A percentile compares a stretch with the other conserved stretches of the same genome.
Evolutionary conservation across 2,113 vertebrate species (phyloP).

Genomic region (Zosterops lateralis): DNA sequence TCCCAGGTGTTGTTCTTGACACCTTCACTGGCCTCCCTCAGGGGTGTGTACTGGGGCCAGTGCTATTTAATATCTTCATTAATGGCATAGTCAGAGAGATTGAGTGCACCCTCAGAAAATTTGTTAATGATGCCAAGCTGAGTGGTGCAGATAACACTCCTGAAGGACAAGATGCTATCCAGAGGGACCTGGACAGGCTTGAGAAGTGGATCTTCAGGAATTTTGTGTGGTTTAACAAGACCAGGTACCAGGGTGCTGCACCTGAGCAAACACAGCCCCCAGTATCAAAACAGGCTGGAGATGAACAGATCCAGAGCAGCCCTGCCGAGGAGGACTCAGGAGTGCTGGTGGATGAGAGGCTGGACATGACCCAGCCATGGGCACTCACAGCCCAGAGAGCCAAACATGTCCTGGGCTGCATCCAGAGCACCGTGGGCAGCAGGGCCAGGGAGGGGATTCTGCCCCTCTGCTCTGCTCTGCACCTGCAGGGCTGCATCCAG

Average conservation of each 20-base stretch:
- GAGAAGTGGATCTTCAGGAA: not conserved
- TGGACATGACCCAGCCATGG: not conserved
- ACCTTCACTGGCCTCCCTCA: fast-evolving
- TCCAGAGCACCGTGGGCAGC: not conserved
- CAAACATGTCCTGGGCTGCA: not conserved
- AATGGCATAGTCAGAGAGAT: not conserved
- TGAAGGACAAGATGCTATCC: fast-evolving
- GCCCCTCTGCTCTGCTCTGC: not conserved
- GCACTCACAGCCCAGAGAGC: not conserved
- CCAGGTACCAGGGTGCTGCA: not conserved
- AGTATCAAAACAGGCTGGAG: fast-evolving
- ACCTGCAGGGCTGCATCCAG: not conserved
- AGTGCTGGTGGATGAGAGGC: fast-evolving
- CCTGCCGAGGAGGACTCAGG: fast-evolving
- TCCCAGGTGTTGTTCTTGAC: not conserved
- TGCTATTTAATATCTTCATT: not conserved
- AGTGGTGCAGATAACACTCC: not conserved
- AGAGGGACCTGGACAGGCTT: not conserved
- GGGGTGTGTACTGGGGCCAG: not conserved
- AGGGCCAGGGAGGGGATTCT: not conserved
- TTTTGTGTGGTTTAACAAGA: not conserved
- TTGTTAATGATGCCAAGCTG: not conserved
- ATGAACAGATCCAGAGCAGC: not conserved
- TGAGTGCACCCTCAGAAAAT: not conserved
- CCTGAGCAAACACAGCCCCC: fast-evolving